A percentile compares a stretch with the other conserved stretches of the same genome.
Conservation (phyloP, 2,888 invertebrate genomes). For the Cosmia pyralina region DNA sequence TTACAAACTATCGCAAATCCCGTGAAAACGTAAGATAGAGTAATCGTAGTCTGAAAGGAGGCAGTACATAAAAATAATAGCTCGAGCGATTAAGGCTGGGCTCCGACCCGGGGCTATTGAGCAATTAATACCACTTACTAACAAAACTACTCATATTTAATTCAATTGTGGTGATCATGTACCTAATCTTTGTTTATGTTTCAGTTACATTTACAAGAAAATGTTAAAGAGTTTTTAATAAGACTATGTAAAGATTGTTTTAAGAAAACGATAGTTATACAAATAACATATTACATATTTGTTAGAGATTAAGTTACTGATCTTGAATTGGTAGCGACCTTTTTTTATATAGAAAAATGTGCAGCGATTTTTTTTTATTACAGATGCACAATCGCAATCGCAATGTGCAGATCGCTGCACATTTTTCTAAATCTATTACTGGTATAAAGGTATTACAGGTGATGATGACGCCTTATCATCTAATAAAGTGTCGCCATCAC, state of each 20-base stretch:
- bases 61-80: conserved; percentile 42
- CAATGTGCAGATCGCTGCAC: too few relatives aligned
- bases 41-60: background rate
- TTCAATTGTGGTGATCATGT: conserved; percentile 47
- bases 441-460: too few relatives aligned
- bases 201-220: background rate
- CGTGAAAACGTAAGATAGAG: background rate
- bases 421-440: too few relatives aligned
- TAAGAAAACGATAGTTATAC: background rate
- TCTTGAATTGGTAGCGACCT: background rate
- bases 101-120: conserved; percentile 1
- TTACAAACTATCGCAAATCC: conserved; percentile 11
- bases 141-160: conserved; percentile 50
- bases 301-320: background rate
- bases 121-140: conserved; percentile 51
- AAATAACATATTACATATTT: too few relatives aligned
- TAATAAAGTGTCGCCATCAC: too few relatives aligned
- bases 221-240: too few relatives aligned
- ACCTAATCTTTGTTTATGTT: conserved; percentile 40
- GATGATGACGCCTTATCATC: too few relatives aligned
- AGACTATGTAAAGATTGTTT: too few relatives aligned
- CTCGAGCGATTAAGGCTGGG: conserved; percentile 8
- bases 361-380: background rate
- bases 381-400: too few relatives aligned
- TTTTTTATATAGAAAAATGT: background rate